Percentiles rank a stretch among this genome's conserved stretches.
These are phyloP conservation scores for Rhopilema esculentum DNA, from an alignment of 30 jellyfish, hydroid and myxozoan species.

Conservation along the genomic window DNA sequence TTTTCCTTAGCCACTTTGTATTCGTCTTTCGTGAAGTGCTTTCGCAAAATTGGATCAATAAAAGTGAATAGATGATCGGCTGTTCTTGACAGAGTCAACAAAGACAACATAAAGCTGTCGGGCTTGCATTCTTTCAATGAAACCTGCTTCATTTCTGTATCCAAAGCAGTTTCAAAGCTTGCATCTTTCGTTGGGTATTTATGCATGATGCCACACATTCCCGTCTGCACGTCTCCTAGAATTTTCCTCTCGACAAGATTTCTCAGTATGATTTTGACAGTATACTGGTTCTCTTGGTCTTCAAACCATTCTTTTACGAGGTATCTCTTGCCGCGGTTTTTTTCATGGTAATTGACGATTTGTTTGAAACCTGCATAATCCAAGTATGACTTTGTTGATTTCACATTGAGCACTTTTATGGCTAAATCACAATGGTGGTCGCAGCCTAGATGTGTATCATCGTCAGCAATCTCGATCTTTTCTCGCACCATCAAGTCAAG, in stretches of 20 bases:
- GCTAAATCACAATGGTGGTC: slow-evolving; percentile 49
- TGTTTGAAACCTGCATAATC: slow-evolving; percentile 80
- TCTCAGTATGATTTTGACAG: slow-evolving; percentile 62
- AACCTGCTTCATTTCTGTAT: slow-evolving; percentile 84
- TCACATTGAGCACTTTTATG: slow-evolving; percentile 52
- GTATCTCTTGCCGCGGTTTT: slow-evolving; percentile 54
- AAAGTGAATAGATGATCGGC: slow-evolving; percentile 82
- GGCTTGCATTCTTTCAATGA: slow-evolving; percentile 88
- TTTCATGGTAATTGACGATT: slow-evolving; percentile 51
- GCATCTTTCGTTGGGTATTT: slow-evolving; percentile 77
- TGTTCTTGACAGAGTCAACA: slow-evolving; percentile 84
- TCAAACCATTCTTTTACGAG: slow-evolving; percentile 63
- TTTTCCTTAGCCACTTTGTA: slow-evolving; percentile 86
- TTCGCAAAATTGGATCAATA: slow-evolving; percentile 83
- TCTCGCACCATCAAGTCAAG: slow-evolving; percentile 75
- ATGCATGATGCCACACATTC: slow-evolving; percentile 77
- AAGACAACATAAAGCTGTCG: slow-evolving; percentile 86
- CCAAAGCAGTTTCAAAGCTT: slow-evolving; percentile 73
- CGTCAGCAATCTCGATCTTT: slow-evolving; percentile 65
- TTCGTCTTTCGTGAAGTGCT: slow-evolving; percentile 84
- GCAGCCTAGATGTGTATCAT: slow-evolving; percentile 41
- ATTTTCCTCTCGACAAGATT: slow-evolving; percentile 75
- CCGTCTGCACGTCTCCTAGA: slow-evolving; percentile 76
- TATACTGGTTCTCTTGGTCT: slow-evolving; percentile 62
- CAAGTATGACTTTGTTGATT: slow-evolving; percentile 66